phyloP scores from a whole-genome alignment of 2,113 vertebrate species.

The Myiozetetes cayanensis region DNA sequence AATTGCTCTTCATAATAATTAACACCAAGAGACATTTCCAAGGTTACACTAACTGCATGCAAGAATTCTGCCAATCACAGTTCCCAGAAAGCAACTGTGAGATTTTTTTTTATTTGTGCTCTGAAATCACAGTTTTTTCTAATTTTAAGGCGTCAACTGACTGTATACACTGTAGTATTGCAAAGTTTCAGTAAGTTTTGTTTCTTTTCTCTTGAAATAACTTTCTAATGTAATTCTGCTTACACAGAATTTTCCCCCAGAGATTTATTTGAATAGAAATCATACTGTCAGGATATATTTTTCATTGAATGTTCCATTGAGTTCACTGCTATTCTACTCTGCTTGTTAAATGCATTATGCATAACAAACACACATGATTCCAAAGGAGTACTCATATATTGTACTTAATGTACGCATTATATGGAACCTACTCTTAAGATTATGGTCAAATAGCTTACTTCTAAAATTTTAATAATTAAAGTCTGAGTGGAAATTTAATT shows the following conservation, averaged over 20 bases:
- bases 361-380: background rate
- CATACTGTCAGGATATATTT: background rate
- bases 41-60: background rate
- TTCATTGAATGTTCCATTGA: background rate
- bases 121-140: background rate
- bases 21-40: conserved; percentile 27
- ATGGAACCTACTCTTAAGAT: background rate
- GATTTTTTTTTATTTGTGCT: background rate
- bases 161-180: background rate
- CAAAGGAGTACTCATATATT: background rate
- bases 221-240: background rate
- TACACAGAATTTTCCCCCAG: background rate
- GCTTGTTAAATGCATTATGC: background rate
- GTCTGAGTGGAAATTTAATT: background rate
- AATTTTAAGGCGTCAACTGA: background rate
- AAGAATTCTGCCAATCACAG: background rate
- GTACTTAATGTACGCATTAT: background rate
- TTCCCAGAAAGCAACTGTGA: background rate
- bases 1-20: conserved; percentile 8
- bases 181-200: background rate
- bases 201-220: background rate
- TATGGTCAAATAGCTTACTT: background rate
- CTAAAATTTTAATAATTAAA: background rate
- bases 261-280: background rate
- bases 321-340: background rate